Conservation (phyloP, 2,797 vertebrate species). For the Sebastiscus albofasciatus region DNA sequence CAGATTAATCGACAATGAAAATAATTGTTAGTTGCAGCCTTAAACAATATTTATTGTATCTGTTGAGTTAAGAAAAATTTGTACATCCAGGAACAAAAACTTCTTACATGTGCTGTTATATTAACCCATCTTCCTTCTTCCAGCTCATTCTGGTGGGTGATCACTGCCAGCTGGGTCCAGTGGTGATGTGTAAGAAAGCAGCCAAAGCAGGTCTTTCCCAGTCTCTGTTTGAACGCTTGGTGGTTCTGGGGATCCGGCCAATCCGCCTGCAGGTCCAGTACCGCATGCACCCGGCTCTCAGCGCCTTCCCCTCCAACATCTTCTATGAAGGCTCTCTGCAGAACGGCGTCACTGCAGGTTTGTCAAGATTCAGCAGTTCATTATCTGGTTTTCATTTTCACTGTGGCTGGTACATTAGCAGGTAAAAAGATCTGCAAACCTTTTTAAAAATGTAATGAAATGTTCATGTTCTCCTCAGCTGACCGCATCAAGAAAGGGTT, state of each 20-base stretch:
- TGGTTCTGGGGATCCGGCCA: slow-evolving; percentile 96
- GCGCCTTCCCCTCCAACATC: slow-evolving; percentile 98
- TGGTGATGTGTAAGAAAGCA: slow-evolving; percentile 99
- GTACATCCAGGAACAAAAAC: background rate
- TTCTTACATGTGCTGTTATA: background rate
- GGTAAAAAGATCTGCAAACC: background rate
- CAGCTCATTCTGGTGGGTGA: slow-evolving; percentile 98
- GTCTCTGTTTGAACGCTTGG: slow-evolving; percentile 95
- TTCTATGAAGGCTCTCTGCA: slow-evolving; percentile 98
- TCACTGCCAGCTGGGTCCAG: slow-evolving; percentile 97
- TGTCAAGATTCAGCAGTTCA: background rate
- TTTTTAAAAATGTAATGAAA: background rate
- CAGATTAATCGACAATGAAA: no score
- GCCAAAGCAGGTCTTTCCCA: slow-evolving; percentile 97
- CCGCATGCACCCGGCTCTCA: slow-evolving; percentile 98
- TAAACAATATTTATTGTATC: no score
- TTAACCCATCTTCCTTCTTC: background rate
- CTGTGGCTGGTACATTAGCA: background rate
- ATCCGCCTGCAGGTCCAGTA: slow-evolving; percentile 99
- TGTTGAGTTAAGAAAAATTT: background rate
- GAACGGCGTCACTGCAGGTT: slow-evolving; percentile 95
- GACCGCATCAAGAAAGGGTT: slow-evolving; percentile 99
- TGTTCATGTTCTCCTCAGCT: slow-evolving; percentile 73
- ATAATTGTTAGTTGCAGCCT: no score
- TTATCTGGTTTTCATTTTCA: background rate